Percentiles rank a stretch among this genome's conserved stretches.
Evolutionary conservation across 2,888 invertebrate genomes (phyloP).

Genomic region (Periphyllus acericola): DNA sequence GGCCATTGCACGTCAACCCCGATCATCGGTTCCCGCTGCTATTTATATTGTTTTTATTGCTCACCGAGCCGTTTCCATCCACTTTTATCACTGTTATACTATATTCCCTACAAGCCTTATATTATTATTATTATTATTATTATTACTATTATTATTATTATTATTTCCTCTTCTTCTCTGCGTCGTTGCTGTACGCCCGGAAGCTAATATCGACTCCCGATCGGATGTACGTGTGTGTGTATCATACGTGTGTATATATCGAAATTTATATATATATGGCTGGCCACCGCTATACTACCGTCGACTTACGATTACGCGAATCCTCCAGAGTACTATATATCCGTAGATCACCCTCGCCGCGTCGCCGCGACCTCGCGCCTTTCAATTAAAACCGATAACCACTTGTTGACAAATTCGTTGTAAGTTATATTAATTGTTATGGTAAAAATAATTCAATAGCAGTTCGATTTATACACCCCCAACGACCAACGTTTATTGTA

Average conservation of each 20-base stretch:
- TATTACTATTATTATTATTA: conserved; percentile 14
- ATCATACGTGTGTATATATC: background rate
- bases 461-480: background rate
- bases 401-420: conserved; percentile 8
- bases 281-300: background rate
- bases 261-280: background rate
- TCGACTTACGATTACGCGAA: conserved; percentile 15
- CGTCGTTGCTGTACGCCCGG: background rate
- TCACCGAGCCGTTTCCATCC: conserved; percentile 58
- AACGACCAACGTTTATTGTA: too few relatives aligned
- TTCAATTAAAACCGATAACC: conserved; percentile 4
- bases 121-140: conserved; percentile 46
- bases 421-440: background rate
- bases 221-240: background rate
- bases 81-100: conserved; percentile 57
- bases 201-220: conserved; percentile 48
- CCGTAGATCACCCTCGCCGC: background rate
- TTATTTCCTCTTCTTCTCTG: background rate
- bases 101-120: conserved; percentile 31
- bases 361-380: background rate
- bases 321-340: conserved; percentile 6
- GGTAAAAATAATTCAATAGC: background rate
- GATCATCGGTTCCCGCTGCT: conserved; percentile 58
- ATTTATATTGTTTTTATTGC: conserved; percentile 62
- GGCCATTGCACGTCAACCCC: conserved; percentile 60